phyloP scores from a whole-genome alignment of 1,140 invertebrate species.

The Trichogramma pretiosum region DNA sequence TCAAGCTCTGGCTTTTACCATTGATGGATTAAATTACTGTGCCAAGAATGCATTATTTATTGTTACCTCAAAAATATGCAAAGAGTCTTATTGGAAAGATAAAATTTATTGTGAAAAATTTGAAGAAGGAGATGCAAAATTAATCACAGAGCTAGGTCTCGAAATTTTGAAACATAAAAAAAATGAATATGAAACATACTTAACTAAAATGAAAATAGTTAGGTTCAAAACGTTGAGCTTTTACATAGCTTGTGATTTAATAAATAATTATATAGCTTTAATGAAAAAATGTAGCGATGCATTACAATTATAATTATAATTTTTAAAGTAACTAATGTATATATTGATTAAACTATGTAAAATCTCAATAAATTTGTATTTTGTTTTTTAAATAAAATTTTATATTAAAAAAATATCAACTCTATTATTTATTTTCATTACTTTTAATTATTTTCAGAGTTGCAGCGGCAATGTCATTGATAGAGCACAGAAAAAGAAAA shows the following conservation, averaged over 20 bases:
- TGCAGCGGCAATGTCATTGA: slow-evolving; percentile 41
- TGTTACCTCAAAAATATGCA: slow-evolving; percentile 22
- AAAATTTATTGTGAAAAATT: slow-evolving; percentile 34
- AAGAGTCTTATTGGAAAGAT: slow-evolving; percentile 26
- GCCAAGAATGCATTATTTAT: slow-evolving; percentile 36
- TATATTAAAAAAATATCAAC: background rate
- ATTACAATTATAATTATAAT: slow-evolving; percentile 7
- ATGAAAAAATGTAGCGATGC: slow-evolving; percentile 3
- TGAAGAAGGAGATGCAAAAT: slow-evolving; percentile 23
- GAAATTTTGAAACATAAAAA: slow-evolving; percentile 28
- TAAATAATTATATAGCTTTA: no score
- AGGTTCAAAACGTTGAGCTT: slow-evolving; percentile 26
- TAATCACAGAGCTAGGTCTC: slow-evolving; percentile 20
- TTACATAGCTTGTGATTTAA: slow-evolving; percentile 22
- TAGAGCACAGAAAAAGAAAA: slow-evolving; percentile 38
- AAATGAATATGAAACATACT: slow-evolving; percentile 19
- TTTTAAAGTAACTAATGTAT: slow-evolving; percentile 6
- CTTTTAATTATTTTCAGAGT: slow-evolving; percentile 30
- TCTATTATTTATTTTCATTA: no score
- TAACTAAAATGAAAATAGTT: slow-evolving; percentile 26
- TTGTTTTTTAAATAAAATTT: no score
- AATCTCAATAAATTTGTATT: slow-evolving; percentile 1
- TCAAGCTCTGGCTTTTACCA: slow-evolving; percentile 46
- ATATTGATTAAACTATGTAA: slow-evolving; percentile 1
- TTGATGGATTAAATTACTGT: slow-evolving; percentile 50